Evolutionary conservation across 30 jellyfish, hydroid and myxozoan species (phyloP).

Genomic region (Mastigias papua): DNA sequence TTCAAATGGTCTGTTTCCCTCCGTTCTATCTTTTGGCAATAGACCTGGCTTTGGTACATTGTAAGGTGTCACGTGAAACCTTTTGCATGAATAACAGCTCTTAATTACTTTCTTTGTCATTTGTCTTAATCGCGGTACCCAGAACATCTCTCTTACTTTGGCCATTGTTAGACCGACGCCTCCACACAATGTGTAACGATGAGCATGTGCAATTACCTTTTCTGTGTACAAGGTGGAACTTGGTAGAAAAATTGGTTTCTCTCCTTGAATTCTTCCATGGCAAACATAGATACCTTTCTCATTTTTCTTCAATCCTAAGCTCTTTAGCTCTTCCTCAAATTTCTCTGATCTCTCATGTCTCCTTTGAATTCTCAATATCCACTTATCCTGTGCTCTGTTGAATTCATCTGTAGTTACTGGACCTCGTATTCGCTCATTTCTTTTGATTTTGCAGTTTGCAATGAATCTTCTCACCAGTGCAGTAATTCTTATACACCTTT

Average conservation of each 20-base stretch:
- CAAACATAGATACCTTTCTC: slow-evolving; percentile 23
- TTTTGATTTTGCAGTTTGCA: slow-evolving; percentile 40
- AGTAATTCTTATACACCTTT: not conserved
- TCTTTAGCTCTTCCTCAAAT: not conserved
- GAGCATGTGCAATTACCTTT: slow-evolving; percentile 22
- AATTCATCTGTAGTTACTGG: slow-evolving; percentile 16
- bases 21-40: slow-evolving; percentile 72
- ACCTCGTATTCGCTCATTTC: not conserved
- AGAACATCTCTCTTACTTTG: slow-evolving; percentile 16
- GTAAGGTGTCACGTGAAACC: slow-evolving; percentile 37
- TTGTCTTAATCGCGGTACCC: slow-evolving; percentile 41
- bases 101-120: slow-evolving; percentile 10
- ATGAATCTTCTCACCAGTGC: slow-evolving; percentile 46
- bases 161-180: slow-evolving; percentile 39
- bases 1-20: slow-evolving; percentile 59
- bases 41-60: slow-evolving; percentile 63
- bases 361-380: slow-evolving; percentile 22
- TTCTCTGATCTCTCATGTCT: not conserved
- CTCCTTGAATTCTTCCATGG: slow-evolving; percentile 50
- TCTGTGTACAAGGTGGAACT: not conserved
- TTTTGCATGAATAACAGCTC: slow-evolving; percentile 35
- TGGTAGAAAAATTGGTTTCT: slow-evolving; percentile 29
- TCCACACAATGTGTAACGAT: slow-evolving; percentile 7
- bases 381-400: not conserved
- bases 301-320: not conserved